Evolutionary conservation across 2,797 vertebrate species (phyloP).

Genomic region (Hapalemur alaotrensis): DNA sequence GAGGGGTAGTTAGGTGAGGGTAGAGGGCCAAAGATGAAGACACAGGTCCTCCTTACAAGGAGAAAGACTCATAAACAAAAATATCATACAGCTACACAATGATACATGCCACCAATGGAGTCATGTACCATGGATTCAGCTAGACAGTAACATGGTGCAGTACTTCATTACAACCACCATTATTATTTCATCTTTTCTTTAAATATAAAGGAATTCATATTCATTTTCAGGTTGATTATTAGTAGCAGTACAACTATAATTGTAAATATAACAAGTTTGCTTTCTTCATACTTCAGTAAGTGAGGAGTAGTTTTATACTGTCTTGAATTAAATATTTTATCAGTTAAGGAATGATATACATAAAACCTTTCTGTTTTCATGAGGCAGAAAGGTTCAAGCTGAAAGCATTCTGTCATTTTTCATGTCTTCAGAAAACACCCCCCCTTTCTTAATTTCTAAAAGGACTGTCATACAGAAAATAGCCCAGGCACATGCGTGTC

Average conservation of each 20-base stretch:
- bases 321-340: conserved; percentile 71
- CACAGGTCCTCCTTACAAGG: background rate
- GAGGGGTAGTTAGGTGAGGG: too few relatives aligned
- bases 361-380: conserved; percentile 60
- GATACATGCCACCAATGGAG: background rate
- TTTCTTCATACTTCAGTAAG: conserved; percentile 16
- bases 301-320: background rate
- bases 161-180: background rate
- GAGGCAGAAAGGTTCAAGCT: conserved; percentile 31
- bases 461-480: conserved; percentile 76
- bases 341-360: conserved; percentile 40
- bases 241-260: conserved; percentile 51
- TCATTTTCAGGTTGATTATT: conserved; percentile 36
- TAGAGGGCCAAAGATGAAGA: background rate
- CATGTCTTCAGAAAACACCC: conserved; percentile 58
- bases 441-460: conserved; percentile 74
- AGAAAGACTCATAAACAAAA: background rate
- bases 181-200: conserved; percentile 18
- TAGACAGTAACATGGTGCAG: background rate
- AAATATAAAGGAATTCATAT: conserved; percentile 4
- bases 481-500: conserved; percentile 64
- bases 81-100: background rate
- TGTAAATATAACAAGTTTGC: conserved; percentile 8
- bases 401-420: conserved; percentile 65
- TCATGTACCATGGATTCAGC: background rate